These are phyloP conservation scores for Agapornis roseicollis DNA, from an alignment of 2,113 vertebrate species.

Conservation along the genomic window DNA sequence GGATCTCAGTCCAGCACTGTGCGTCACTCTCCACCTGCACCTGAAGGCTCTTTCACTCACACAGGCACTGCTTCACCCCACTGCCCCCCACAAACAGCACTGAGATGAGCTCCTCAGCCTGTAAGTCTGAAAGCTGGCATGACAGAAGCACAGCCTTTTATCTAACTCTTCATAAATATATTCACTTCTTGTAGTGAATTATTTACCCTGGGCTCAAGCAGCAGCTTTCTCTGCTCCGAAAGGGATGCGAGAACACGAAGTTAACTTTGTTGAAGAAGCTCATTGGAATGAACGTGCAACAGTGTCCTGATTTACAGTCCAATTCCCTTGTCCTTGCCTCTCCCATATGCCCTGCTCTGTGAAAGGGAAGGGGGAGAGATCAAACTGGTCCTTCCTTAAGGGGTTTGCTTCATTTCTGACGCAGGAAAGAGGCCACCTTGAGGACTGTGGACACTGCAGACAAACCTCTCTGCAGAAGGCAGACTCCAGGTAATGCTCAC, in stretches of 20 bases:
- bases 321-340: background rate
- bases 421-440: background rate
- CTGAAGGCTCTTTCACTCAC: background rate
- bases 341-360: rapidly evolving
- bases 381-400: background rate
- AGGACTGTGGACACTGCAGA: background rate
- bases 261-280: background rate
- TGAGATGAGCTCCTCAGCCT: slow-evolving; percentile 21
- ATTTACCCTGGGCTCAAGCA: slow-evolving; percentile 33
- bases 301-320: slow-evolving; percentile 22
- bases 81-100: background rate
- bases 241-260: background rate
- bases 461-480: slow-evolving; percentile 2
- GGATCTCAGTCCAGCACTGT: background rate
- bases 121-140: slow-evolving; percentile 4
- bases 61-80: slow-evolving; percentile 9
- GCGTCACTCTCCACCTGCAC: background rate
- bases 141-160: slow-evolving; percentile 36
- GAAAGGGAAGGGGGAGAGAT: background rate
- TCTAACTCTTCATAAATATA: slow-evolving; percentile 42
- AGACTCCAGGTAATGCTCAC: background rate
- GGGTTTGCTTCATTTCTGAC: background rate
- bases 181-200: slow-evolving; percentile 4
- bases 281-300: background rate
- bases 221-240: background rate